These are phyloP conservation scores for Phyto melanocephala DNA, from an alignment of 2,888 invertebrate species.

Conservation along the genomic window DNA sequence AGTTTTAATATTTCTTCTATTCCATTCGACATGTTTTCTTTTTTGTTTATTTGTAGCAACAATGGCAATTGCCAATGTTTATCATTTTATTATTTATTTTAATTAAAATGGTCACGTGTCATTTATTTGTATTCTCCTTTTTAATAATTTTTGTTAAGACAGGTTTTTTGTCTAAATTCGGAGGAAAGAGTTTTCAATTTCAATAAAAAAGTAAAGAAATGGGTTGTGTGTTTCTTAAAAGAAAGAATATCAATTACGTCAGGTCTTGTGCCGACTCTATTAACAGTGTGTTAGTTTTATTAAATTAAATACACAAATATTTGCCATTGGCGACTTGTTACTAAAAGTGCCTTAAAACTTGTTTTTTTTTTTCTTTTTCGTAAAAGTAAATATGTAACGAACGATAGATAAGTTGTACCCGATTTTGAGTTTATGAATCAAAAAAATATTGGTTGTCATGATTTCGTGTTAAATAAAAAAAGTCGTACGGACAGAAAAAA, in stretches of 20 bases:
- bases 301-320: constrained; percentile 25
- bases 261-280: constrained; percentile 48
- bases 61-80: constrained; percentile 41
- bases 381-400: too few species aligned
- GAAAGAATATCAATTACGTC: constrained; percentile 55
- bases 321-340: constrained; percentile 16
- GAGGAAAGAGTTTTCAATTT: constrained; percentile 19
- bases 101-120: constrained; percentile 68
- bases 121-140: constrained; percentile 45
- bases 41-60: constrained; percentile 18
- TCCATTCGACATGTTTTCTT: neutral
- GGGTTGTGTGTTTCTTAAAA: constrained; percentile 27
- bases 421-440: too few species aligned
- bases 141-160: constrained; percentile 29
- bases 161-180: constrained; percentile 22
- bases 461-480: too few species aligned
- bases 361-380: too few species aligned
- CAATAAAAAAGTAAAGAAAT: constrained; percentile 30
- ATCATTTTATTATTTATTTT: constrained; percentile 67
- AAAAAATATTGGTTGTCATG: too few species aligned
- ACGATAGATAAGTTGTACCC: too few species aligned
- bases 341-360: neutral
- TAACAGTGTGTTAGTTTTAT: constrained; percentile 20
- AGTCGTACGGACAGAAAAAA: too few species aligned
- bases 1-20: constrained; percentile 40